Base-by-base conservation (phyloP, 2,797 vertebrate genomes). In the Salarias fasciatus region DNA sequence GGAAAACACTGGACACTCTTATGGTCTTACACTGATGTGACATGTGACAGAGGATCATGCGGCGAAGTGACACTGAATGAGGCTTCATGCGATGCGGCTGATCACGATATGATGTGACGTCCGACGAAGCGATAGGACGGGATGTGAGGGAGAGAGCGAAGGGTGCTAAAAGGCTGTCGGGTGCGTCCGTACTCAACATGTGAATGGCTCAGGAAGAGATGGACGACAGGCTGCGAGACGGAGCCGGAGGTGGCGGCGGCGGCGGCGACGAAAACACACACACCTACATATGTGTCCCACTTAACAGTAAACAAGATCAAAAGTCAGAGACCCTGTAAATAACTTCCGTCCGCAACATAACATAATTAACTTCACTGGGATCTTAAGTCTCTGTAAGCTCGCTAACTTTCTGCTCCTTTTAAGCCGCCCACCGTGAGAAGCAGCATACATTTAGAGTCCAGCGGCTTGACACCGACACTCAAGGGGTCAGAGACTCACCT, bases 401-500 rank as follows among this genome's bases (percentile, higher is more conserved):
- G 43, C 5, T 1, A 65, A 59, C 56, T 72, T 69, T 43, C 46
- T 3, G 18, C 11, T 1, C 35, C 31, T 70, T 73, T 57, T 12
- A 18, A 53, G 3, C 7, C 12, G 24, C 10, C 41, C 24, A n/a
- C 3, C 1, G 8, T 0, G n/a, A 11, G 40, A 42, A 57, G 6
- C 5, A 9, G 15, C 13, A 8, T 2, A 24, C 18, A 24, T 3
- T 24, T 18, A 24, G 18, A 24, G 18, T 18, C 14, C 47, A 12
- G 14, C 37, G 36, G 49, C 30, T 35, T 5, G 4, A 35, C 5
- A 49, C 13, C 9, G 18, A 35, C 5, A 69, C 49, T 53, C 29
- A 6, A 10, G 1, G 14, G 18, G 48, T 68, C 11, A 24, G 8
- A 36, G 47, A 69, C 85, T 85, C 74, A 92, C 90, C 83, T 95